Conservation (phyloP, 2,113 vertebrate genomes). For the Neodon shergylaensis region DNA sequence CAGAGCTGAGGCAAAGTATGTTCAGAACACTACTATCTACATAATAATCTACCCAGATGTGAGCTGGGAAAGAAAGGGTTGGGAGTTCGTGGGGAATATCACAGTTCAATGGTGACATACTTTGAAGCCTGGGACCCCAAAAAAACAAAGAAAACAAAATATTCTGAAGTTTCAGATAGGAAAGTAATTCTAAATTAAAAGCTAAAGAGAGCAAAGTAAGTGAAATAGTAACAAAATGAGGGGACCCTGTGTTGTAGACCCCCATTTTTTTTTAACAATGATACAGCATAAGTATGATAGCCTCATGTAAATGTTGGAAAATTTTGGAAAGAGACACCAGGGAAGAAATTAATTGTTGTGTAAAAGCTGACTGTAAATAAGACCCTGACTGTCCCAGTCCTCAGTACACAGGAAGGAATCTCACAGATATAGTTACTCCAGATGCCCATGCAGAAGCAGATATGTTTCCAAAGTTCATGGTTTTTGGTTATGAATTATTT, state of each 20-base stretch:
- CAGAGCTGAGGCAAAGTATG: background rate
- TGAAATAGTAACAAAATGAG: background rate
- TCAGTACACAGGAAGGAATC: background rate
- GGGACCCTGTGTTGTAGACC: background rate
- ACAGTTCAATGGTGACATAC: background rate
- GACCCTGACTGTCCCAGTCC: background rate
- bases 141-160: background rate
- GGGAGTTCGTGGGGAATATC: no score
- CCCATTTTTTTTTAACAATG: background rate
- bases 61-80: background rate
- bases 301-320: background rate
- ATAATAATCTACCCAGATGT: background rate
- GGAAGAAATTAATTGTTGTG: background rate
- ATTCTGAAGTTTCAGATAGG: background rate
- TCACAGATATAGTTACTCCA: background rate
- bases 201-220: background rate
- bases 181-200: background rate
- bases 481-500: background rate
- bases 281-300: background rate
- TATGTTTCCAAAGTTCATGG: background rate
- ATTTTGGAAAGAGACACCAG: background rate
- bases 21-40: background rate
- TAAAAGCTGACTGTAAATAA: background rate
- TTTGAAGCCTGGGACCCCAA: background rate
- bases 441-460: background rate